A percentile compares a stretch with the other conserved stretches of the same genome.
Conservation (phyloP, 2,113 vertebrate genomes). For the Pimephales promelas region DNA sequence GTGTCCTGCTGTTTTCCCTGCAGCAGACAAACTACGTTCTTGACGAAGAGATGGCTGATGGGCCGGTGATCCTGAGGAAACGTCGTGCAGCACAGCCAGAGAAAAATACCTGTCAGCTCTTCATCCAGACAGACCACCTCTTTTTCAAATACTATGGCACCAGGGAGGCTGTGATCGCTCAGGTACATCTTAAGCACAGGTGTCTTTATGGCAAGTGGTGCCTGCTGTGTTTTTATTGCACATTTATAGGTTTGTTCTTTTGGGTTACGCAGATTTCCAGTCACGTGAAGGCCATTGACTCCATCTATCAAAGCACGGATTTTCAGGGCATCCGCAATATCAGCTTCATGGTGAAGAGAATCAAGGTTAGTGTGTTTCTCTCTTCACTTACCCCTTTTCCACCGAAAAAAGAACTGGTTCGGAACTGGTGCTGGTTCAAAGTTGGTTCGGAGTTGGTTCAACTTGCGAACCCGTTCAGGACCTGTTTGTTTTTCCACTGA, state of each 20-base stretch:
- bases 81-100: constrained; percentile 86
- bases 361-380: constrained; percentile 78
- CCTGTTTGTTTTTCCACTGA: no score
- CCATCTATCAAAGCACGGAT: constrained; percentile 94
- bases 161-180: constrained; percentile 93
- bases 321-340: constrained; percentile 95
- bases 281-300: constrained; percentile 95
- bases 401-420: no score
- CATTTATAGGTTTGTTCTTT: not conserved
- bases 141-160: constrained; percentile 87
- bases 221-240: not conserved
- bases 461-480: no score
- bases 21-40: constrained; percentile 58
- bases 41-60: constrained; percentile 53
- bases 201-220: not conserved
- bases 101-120: constrained; percentile 94
- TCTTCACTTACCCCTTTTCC: no score
- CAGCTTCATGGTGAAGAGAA: constrained; percentile 98
- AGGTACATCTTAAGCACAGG: constrained; percentile 71
- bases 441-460: no score
- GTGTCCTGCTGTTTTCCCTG: not conserved
- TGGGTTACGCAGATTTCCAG: constrained; percentile 88
- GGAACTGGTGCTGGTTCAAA: no score
- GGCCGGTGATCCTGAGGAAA: constrained; percentile 84
- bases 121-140: constrained; percentile 95